These are phyloP conservation scores for Albula glossodonta DNA, from an alignment of 2,113 vertebrate species.

Conservation along the genomic window DNA sequence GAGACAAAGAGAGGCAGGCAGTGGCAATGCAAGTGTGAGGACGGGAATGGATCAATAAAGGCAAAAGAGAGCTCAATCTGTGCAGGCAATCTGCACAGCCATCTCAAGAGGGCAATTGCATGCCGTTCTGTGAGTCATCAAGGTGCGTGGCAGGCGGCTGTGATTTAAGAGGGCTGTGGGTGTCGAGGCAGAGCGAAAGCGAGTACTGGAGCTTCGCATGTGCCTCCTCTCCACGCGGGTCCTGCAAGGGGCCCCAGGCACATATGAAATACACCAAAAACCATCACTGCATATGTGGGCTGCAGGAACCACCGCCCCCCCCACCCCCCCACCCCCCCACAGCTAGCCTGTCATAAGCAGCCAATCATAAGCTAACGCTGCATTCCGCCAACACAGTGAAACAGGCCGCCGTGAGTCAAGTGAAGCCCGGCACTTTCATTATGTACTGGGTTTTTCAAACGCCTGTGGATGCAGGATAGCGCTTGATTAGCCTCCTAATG, in stretches of 20 bases:
- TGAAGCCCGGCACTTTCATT: background rate
- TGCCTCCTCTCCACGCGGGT: background rate
- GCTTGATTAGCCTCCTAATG: background rate
- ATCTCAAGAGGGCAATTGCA: background rate
- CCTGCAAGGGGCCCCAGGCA: too few species aligned
- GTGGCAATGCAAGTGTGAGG: background rate
- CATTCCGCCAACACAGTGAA: background rate
- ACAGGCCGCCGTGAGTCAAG: background rate
- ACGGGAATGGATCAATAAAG: background rate
- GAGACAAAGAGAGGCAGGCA: background rate
- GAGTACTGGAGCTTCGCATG: background rate
- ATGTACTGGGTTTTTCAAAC: background rate
- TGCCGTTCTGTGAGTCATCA: background rate
- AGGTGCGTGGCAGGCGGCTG: background rate
- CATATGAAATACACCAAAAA: too few species aligned
- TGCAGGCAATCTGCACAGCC: background rate
- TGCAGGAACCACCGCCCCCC: too few species aligned
- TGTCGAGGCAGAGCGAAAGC: background rate
- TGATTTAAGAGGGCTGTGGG: slow-evolving; percentile 4
- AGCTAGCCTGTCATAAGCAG: background rate
- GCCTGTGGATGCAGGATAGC: background rate
- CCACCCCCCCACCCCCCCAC: background rate
- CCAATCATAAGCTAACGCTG: background rate
- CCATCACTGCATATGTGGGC: too few species aligned
- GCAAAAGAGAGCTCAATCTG: background rate